Evolutionary conservation across 1,140 invertebrate genomes (phyloP).

Genomic region (Bombus confusus): DNA sequence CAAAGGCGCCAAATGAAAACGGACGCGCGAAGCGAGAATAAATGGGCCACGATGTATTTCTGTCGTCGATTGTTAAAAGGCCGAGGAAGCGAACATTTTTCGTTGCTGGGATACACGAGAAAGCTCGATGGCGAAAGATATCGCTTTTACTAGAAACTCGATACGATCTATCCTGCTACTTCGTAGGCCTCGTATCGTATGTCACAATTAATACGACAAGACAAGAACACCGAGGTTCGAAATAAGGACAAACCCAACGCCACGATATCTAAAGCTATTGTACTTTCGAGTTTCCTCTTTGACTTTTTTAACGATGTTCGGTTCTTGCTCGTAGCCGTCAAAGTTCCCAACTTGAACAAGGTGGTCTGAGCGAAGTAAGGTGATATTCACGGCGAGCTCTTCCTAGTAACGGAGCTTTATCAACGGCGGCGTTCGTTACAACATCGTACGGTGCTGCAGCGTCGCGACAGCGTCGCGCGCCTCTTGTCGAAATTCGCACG

Average conservation of each 20-base stretch:
- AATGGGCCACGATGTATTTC: not conserved
- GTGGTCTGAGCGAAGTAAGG: not conserved
- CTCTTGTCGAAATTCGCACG: not conserved
- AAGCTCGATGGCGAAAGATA: not conserved
- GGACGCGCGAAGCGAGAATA: too few relatives aligned
- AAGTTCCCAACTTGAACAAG: not conserved
- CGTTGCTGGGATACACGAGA: not conserved
- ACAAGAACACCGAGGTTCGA: too few relatives aligned
- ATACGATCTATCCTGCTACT: not conserved
- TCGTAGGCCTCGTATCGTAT: not conserved
- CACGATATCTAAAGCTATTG: not conserved
- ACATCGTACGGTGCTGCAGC: not conserved
- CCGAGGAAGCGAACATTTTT: not conserved
- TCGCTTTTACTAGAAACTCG: constrained; percentile 11
- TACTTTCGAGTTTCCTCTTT: not conserved
- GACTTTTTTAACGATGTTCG: not conserved
- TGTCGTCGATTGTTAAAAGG: not conserved
- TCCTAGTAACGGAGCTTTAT: not conserved
- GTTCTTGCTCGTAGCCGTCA: not conserved
- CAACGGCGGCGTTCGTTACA: not conserved
- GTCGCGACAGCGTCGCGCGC: too few relatives aligned
- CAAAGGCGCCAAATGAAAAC: not conserved
- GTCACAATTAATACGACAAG: not conserved
- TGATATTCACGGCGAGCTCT: not conserved
- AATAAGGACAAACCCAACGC: too few relatives aligned